A percentile compares a stretch with the other conserved stretches of the same genome.
phyloP scores from a whole-genome alignment of 2,888 invertebrate species.

The Allophyes oxyacanthae region DNA sequence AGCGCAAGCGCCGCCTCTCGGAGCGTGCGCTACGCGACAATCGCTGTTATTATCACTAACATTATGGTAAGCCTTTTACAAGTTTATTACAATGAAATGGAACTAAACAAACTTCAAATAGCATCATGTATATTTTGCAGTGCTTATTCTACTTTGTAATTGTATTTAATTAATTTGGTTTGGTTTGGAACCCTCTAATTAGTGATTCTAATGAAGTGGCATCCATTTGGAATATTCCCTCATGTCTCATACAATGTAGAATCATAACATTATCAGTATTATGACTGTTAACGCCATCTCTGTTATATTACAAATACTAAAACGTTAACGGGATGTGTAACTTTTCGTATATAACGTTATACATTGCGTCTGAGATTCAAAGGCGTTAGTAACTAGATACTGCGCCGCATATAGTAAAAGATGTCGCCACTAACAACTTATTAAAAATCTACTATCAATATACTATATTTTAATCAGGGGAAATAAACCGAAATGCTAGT shows the following conservation, averaged over 20 bases:
- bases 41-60: slow-evolving; percentile 26
- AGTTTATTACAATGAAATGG: slow-evolving; percentile 9
- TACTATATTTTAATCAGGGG: too few relatives aligned
- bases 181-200: too few relatives aligned
- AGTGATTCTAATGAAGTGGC: too few relatives aligned
- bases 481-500: too few relatives aligned
- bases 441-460: too few relatives aligned
- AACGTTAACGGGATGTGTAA: neutral
- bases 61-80: neutral
- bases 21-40: slow-evolving; percentile 30
- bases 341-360: neutral
- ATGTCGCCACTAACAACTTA: slow-evolving; percentile 30
- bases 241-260: neutral
- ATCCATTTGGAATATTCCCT: neutral
- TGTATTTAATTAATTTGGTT: too few relatives aligned
- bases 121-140: too few relatives aligned
- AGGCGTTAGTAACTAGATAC: slow-evolving; percentile 1
- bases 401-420: slow-evolving; percentile 1
- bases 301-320: slow-evolving; percentile 15
- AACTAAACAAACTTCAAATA: neutral
- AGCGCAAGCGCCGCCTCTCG: slow-evolving; percentile 49
- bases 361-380: too few relatives aligned
- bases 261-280: neutral
- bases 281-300: slow-evolving; percentile 33
- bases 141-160: too few relatives aligned